These are phyloP conservation scores for Nephila pilipes DNA, from an alignment of 1,140 invertebrate species.

Conservation along the genomic window DNA sequence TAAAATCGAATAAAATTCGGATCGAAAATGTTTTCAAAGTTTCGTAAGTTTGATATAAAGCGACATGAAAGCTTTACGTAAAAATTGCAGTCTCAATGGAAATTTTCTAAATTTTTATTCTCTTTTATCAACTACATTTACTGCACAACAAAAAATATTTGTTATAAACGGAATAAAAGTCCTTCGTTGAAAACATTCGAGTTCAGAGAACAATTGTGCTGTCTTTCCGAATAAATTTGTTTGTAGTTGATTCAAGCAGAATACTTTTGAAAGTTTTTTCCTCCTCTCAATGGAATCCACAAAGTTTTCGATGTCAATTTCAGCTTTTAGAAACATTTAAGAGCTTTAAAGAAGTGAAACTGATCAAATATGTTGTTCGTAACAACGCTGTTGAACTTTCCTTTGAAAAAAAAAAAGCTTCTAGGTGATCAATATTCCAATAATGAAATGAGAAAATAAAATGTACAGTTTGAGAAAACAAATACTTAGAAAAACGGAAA, in stretches of 20 bases:
- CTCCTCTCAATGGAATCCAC: not conserved
- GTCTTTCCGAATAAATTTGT: not conserved
- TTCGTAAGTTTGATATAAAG: no score
- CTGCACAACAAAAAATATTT: not conserved
- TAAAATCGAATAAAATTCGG: no score
- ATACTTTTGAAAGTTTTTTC: slow-evolving; percentile 24
- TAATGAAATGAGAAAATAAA: slow-evolving; percentile 12
- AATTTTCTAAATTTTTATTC: not conserved
- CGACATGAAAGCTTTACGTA: no score
- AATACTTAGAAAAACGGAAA: not conserved
- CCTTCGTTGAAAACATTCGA: slow-evolving; percentile 6
- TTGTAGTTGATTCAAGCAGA: slow-evolving; percentile 17
- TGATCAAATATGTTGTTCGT: slow-evolving; percentile 11
- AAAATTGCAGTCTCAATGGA: no score
- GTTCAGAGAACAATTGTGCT: not conserved
- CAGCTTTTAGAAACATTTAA: not conserved
- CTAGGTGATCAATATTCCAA: slow-evolving; percentile 3
- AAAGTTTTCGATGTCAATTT: not conserved
- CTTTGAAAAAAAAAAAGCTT: not conserved
- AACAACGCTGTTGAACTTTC: not conserved
- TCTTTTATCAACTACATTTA: not conserved
- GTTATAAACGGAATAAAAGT: not conserved
- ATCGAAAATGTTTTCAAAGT: no score
- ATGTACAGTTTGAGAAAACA: not conserved
- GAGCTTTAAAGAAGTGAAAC: slow-evolving; percentile 4